Base-by-base conservation (phyloP, 2,113 vertebrate genomes). In the Puntigrus tetrazona region DNA sequence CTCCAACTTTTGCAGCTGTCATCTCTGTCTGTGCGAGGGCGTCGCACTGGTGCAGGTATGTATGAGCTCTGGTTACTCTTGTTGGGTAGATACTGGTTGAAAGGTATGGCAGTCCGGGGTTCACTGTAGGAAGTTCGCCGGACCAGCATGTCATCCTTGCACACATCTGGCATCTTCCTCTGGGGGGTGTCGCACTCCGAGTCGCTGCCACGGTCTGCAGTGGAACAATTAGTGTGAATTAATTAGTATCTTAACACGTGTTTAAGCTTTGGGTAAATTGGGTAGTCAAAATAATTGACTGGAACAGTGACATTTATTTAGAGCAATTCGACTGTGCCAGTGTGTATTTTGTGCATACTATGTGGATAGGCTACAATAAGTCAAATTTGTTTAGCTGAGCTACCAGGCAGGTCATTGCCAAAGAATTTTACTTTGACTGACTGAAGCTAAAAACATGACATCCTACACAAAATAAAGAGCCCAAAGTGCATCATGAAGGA, bases 41-140 rank as follows among this genome's bases (percentile, higher is more conserved):
- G 96, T 73, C 96, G 95, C 43, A 97, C 94, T 0, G 95, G 95
- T 3, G 95, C 90, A 0, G 97, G 97, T 81, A 98, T 79, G 0
- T 98, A 99, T 43, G 95, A 94, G 0, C 95, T 96, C 95, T 98
- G 97, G 92, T 99, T 98, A 92, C 94, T 97, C 90, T 95, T 97
- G 93, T 99, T 99, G 0, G 98, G 98, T 88, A 99, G 96, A 94
- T 98, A 99, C 93, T 99, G 98, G 93, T 99, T 99, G 89, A 99
- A 99, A 90, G 98, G 97, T 94, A 99, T 94, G 86, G 94, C 94
- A 75, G 95, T 95, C 43, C 96, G 96, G 2, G 92, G 96, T 92
- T 99, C 97, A 41, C 95, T 96, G 0, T 95, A 94, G 13, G 97
- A 98, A 4, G 96, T 96, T 85, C 98, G 92, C 45, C 98, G 93